Base-by-base conservation (phyloP, 2,888 invertebrate species). In the Troides helena region DNA sequence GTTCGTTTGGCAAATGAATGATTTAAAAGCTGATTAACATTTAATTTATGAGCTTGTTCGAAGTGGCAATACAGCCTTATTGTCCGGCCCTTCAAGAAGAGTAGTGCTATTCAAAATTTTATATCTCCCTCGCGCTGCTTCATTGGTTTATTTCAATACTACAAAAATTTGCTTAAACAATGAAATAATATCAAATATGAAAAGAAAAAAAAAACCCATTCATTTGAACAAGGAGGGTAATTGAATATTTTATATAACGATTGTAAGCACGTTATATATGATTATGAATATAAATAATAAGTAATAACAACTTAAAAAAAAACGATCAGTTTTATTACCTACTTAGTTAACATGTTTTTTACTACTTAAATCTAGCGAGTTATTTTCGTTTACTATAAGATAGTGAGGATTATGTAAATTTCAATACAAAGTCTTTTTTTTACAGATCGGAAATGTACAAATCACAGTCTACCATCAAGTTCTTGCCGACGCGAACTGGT, bases 1-100 rank as follows among this genome's bases (percentile, higher is more conserved):
- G 76, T 81, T 77, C 77, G 74, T 77, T 83, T 80, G 77, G 86
- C 81, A 87, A 87, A 89, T 85, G 88, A 87, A 85, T 87, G 84
- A 86, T 86, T 87, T 86, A 75, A 81, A 78, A 74, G 80, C 75
- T 87, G 84, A 87, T 88, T 86, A 85, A 80, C 79, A 80, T 79
- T 74, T 74, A 75, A 77, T 79, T 79, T 77, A 78, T 73, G 78
- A 70, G 71, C 69, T 61, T 71, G 72, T 76, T 75, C 75, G 76
- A 74, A 73, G 77, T 76, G 74, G 76, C 74, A 67, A 70, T 76
- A 74, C 81, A 80, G 77, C 77, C 69, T 65, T 70, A 68, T 74
- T 74, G 74, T 75, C 74, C 73, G 74, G 65, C 73, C 72, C 18
- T 18, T 2, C 53, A 53, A n/a, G n/a, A n/a, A n/a, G 46, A 30